Evolutionary conservation across 2,797 vertebrate species (phyloP).

Genomic region (Kryptopterus vitreolus): DNA sequence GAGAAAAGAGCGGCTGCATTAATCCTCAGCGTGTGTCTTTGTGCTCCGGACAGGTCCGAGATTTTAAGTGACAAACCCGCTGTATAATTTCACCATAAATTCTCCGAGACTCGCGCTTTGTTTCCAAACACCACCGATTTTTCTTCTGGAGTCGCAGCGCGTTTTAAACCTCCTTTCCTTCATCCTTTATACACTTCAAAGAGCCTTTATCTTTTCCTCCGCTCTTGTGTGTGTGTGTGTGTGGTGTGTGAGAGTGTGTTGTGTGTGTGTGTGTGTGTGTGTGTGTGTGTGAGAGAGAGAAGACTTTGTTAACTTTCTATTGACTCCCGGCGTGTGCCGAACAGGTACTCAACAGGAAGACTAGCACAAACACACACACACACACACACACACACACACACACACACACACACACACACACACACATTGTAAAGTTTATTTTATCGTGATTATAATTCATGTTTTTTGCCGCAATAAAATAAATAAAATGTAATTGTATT

Average conservation of each 20-base stretch:
- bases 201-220: conserved; percentile 83
- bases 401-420: conserved; percentile 58
- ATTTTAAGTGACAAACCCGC: conserved; percentile 99
- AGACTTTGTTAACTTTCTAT: conserved; percentile 95
- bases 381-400: conserved; percentile 64
- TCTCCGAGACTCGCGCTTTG: conserved; percentile 87
- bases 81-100: conserved; percentile 99
- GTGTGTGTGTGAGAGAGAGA: conserved; percentile 2
- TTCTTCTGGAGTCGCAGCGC: conserved; percentile 94
- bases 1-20: conserved; percentile 99
- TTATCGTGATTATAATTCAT: not conserved
- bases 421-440: conserved; percentile 57
- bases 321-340: conserved; percentile 99
- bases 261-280: conserved; percentile 19
- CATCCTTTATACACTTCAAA: conserved; percentile 93
- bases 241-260: not conserved
- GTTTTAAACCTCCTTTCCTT: conserved; percentile 99
- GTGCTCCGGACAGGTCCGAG: conserved; percentile 98
- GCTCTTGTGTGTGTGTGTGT: conserved; percentile 53
- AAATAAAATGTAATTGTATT: not conserved
- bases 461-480: not conserved
- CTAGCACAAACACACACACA: conserved; percentile 83
- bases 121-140: conserved; percentile 81
- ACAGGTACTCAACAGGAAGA: conserved; percentile 98
- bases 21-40: conserved; percentile 99